Conservation (phyloP, 2,113 vertebrate genomes). For the Chloebia gouldiae region DNA sequence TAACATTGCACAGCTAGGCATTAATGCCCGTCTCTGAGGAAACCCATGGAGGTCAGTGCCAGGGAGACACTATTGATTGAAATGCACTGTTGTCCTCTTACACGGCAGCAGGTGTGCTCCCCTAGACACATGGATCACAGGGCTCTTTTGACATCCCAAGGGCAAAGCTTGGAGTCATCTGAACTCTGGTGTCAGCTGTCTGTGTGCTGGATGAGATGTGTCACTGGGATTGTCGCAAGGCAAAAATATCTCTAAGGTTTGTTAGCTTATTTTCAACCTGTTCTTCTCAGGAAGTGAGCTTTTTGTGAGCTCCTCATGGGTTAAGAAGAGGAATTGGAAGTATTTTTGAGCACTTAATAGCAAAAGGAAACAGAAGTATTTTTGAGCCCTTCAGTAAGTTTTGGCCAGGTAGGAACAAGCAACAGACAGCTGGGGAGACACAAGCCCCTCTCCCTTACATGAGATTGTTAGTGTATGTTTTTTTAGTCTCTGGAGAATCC, state of each 20-base stretch:
- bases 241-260: conserved; percentile 1
- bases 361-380: neutral
- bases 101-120: neutral
- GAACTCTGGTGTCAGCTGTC: conserved; percentile 1
- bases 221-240: neutral
- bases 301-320: neutral
- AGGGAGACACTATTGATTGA: neutral
- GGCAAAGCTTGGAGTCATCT: conserved; percentile 22
- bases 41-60: neutral
- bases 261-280: conserved; percentile 6
- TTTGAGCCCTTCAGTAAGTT: neutral
- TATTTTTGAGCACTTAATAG: neutral
- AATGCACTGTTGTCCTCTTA: neutral
- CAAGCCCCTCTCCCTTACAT: neutral
- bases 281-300: neutral
- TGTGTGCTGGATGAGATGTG: neutral
- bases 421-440: neutral
- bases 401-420: neutral
- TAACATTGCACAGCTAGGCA: neutral
- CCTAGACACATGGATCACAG: fast-evolving
- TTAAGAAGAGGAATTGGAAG: neutral
- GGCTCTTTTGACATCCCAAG: conserved; percentile 21
- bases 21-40: neutral
- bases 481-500: neutral
- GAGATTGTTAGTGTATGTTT: neutral